Evolutionary conservation across 2,888 invertebrate species (phyloP).

Genomic region (Rotaria sp.): DNA sequence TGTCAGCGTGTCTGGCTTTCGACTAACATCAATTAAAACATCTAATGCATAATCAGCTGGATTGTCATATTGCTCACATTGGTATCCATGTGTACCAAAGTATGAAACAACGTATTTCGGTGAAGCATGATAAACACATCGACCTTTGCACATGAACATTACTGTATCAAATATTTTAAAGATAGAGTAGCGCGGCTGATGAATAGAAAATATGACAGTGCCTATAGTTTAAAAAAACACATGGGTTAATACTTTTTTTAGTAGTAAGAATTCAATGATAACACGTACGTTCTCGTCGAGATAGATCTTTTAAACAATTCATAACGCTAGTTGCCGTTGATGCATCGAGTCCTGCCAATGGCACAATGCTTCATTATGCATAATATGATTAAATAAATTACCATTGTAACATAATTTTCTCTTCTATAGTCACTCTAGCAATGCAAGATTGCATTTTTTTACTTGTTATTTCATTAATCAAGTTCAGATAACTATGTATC

Average conservation of each 20-base stretch:
- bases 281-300: conserved; percentile 45
- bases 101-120: conserved; percentile 17
- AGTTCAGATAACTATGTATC: too few species aligned
- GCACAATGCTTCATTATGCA: too few species aligned
- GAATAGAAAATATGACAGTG: conserved; percentile 55
- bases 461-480: too few species aligned
- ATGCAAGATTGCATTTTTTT: too few species aligned
- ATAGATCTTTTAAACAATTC: conserved; percentile 46
- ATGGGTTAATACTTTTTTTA: conserved; percentile 45
- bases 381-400: too few species aligned
- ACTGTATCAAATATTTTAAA: conserved; percentile 47
- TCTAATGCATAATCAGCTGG: not conserved
- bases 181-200: conserved; percentile 41
- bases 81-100: not conserved
- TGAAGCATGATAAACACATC: conserved; percentile 51
- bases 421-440: too few species aligned
- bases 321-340: conserved; percentile 52
- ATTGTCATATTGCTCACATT: not conserved
- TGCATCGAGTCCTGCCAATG: too few species aligned
- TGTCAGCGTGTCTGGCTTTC: not conserved
- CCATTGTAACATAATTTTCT: too few species aligned
- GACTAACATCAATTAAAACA: not conserved
- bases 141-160: conserved; percentile 49
- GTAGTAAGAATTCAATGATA: not conserved
- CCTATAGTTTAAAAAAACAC: conserved; percentile 44